phyloP scores from a whole-genome alignment of 2,888 invertebrate genomes.

The Drosophila pseudotakahashii region DNA sequence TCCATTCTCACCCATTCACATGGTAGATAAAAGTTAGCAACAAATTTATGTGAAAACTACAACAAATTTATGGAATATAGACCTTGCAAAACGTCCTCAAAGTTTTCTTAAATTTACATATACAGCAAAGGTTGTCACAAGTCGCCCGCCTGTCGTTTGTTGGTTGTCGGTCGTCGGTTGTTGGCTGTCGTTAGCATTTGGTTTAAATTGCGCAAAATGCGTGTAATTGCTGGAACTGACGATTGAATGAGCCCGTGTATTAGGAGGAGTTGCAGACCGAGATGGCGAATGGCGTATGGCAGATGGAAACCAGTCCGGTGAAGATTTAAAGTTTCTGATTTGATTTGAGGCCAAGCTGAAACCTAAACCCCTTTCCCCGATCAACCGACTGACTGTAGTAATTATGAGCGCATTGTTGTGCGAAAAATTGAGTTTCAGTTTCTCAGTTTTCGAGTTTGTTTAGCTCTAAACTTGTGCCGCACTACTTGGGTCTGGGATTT shows the following conservation, averaged over 20 bases:
- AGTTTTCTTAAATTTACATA: no score
- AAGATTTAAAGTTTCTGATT: conserved; percentile 74
- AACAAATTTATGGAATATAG: no score
- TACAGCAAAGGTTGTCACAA: conserved; percentile 71
- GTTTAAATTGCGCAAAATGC: conserved; percentile 80
- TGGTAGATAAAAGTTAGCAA: no score
- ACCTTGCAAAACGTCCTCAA: no score
- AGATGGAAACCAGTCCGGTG: conserved; percentile 20
- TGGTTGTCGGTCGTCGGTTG: conserved; percentile 66
- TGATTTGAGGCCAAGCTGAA: conserved; percentile 56
- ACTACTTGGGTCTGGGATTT: no score
- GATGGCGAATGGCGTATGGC: background rate
- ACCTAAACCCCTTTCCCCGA: background rate
- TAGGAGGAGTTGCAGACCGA: conserved; percentile 61
- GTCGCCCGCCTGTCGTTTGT: conserved; percentile 59
- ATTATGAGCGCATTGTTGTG: conserved; percentile 75
- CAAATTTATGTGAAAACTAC: no score
- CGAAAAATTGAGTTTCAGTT: conserved; percentile 71
- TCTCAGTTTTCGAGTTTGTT: conserved; percentile 59
- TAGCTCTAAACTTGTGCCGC: conserved; percentile 59
- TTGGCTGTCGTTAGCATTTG: conserved; percentile 79
- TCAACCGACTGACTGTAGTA: conserved; percentile 44
- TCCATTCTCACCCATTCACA: no score
- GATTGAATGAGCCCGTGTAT: conserved; percentile 74
- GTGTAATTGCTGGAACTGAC: conserved; percentile 80